A percentile compares a stretch with the other conserved stretches of the same genome.
Evolutionary conservation across 2,888 invertebrate species (phyloP).

Genomic region (Latheticus oryzae): DNA sequence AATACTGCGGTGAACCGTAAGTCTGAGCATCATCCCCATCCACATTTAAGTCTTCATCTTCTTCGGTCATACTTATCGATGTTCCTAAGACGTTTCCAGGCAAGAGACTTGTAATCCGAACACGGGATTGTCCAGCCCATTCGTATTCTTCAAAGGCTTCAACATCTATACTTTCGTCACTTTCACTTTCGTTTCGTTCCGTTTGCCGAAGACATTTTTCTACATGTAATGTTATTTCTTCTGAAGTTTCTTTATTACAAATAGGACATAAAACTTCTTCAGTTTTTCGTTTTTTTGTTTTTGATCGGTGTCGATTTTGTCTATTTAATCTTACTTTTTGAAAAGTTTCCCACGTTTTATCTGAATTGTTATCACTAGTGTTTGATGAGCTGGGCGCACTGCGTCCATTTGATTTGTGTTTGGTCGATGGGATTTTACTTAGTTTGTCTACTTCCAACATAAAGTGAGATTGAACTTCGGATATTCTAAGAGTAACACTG

Average conservation of each 20-base stretch:
- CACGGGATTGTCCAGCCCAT: conserved; percentile 91
- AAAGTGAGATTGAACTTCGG: conserved; percentile 87
- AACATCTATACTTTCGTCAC: conserved; percentile 84
- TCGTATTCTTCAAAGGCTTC: conserved; percentile 89
- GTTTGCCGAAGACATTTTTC: conserved; percentile 74
- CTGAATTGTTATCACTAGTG: conserved; percentile 64
- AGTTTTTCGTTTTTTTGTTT: conserved; percentile 75
- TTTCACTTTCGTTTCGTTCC: conserved; percentile 67
- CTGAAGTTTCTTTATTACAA: conserved; percentile 77
- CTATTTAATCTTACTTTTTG: conserved; percentile 80
- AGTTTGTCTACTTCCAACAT: conserved; percentile 82
- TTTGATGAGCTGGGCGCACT: conserved; percentile 64
- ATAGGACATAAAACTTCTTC: conserved; percentile 82
- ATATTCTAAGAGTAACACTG: conserved; percentile 83
- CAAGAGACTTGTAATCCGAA: conserved; percentile 78
- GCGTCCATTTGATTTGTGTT: conserved; percentile 59
- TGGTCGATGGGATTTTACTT: conserved; percentile 67
- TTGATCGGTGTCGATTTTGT: conserved; percentile 74
- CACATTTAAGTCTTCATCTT: conserved; percentile 83
- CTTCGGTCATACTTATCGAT: conserved; percentile 63
- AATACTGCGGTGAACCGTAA: conserved; percentile 89
- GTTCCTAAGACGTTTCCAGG: conserved; percentile 72
- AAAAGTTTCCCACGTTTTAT: conserved; percentile 79
- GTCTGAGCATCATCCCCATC: conserved; percentile 90
- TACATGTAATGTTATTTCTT: conserved; percentile 80